These are phyloP conservation scores for Neria commutata DNA, from an alignment of 2,888 invertebrate genomes.

Conservation along the genomic window DNA sequence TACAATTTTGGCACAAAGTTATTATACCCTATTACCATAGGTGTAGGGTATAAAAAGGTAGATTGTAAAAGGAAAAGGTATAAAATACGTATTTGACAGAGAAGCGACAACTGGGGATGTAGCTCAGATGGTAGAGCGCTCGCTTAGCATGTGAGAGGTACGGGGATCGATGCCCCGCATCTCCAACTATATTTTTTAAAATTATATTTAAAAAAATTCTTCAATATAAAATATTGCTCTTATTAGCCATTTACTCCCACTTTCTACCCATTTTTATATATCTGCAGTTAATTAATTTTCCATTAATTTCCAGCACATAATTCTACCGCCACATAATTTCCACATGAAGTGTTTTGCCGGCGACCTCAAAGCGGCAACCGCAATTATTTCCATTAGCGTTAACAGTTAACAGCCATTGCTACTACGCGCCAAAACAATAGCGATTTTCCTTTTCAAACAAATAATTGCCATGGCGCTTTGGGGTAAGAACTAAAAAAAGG, in stretches of 20 bases:
- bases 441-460: conserved; percentile 24
- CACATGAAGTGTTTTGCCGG: conserved; percentile 24
- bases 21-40: too few species aligned
- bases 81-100: neutral
- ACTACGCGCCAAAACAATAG: conserved; percentile 26
- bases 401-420: conserved; percentile 32
- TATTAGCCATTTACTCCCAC: conserved; percentile 6
- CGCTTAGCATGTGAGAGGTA: conserved; percentile 63
- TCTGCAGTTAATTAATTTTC: neutral
- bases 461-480: conserved; percentile 12
- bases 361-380: conserved; percentile 17
- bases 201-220: conserved; percentile 7
- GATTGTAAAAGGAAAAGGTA: too few species aligned
- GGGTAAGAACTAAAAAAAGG: neutral
- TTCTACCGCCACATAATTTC: conserved; percentile 31
- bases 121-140: conserved; percentile 63
- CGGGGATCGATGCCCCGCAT: conserved; percentile 63
- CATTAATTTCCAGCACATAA: neutral
- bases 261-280: conserved; percentile 13
- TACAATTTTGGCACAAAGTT: too few species aligned
- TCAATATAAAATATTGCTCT: conserved; percentile 17
- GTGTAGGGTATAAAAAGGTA: too few species aligned
- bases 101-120: conserved; percentile 49
- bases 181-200: conserved; percentile 38
- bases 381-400: conserved; percentile 44